Percentiles rank a stretch among this genome's conserved stretches.
phyloP scores from a whole-genome alignment of 2,888 invertebrate species.

The Lasioglossum villosulum region DNA sequence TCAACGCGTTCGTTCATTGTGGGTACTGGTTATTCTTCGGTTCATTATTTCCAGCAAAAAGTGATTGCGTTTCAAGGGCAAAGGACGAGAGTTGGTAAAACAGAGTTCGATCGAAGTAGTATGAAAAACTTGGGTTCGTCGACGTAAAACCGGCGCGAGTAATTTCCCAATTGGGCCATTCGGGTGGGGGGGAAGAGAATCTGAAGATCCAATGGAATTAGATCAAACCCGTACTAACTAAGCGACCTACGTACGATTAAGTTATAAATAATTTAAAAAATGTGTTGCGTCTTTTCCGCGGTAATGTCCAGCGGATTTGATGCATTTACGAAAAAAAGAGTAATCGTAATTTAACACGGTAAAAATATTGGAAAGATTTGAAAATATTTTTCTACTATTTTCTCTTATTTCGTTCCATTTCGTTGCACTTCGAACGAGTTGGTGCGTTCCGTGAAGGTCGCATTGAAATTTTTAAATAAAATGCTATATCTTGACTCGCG shows the following conservation, averaged over 20 bases:
- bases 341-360: too few relatives aligned
- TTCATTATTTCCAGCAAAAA: not conserved
- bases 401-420: too few relatives aligned
- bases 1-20: not conserved
- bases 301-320: too few relatives aligned
- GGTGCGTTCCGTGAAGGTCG: too few relatives aligned
- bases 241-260: conserved; percentile 1
- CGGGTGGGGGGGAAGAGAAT: not conserved
- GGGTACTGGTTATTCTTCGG: not conserved
- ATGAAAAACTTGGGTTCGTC: conserved; percentile 31
- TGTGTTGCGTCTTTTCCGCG: too few relatives aligned
- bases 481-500: too few relatives aligned
- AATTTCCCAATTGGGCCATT: conserved; percentile 66
- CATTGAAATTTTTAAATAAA: too few relatives aligned
- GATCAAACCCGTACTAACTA: conserved; percentile 1
- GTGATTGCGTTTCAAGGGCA: not conserved
- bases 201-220: conserved; percentile 17
- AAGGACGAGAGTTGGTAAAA: not conserved
- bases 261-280: not conserved
- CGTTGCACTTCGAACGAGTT: too few relatives aligned
- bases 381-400: too few relatives aligned
- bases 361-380: too few relatives aligned
- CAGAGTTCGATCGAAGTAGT: conserved; percentile 41
- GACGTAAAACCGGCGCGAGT: conserved; percentile 34
- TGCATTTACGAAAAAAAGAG: too few relatives aligned